Base-by-base conservation (phyloP, 1,140 invertebrate genomes). In the Acyrthosiphon pisum region DNA sequence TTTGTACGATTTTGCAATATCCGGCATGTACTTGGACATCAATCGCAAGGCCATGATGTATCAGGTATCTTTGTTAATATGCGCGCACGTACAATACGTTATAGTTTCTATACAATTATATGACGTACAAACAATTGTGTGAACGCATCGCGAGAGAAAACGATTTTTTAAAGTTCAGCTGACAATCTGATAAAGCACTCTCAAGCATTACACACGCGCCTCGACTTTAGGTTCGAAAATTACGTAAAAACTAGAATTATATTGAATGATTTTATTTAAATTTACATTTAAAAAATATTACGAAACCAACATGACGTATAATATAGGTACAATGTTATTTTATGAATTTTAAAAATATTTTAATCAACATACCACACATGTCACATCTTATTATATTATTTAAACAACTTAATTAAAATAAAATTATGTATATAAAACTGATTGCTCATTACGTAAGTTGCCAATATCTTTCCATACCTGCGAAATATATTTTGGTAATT, bases 1-100 rank as follows among this genome's bases (percentile, higher is more conserved):
- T 91, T 46, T 35, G 22, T 91, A 76, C n/a, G 68, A 91, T 91
- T 91, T 91, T 81, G 90, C 90, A 91, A 91, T 76, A 91, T 91
- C 90, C 90, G 90, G 90, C 90, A 91, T 37, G 11, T 48, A 81
- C 30, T n/a, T 76, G 60, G 68, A 83, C 48, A 53, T 50, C n/a
- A 89, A 89, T 89, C 22, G 48, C 87, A 50, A 89, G 87, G 87
- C 46, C 87, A 89, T 53, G 48, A 53, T 89, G 87, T 37, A 22
- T 50, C 22, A 30, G 26, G 30, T 22, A 48, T 88, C 48, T 23
- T 89, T 89, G 48, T 89, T 48, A 30, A 41, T 46, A 87, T 22
- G n/a, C 30, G 22, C 50, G 44, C 44, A 48, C 44, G 30, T 30
- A 50, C 50, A 87, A 50, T 46, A 87, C 46, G 86, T 48, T 87